Base-by-base conservation (phyloP, 2,888 invertebrate species). In the Synanthedon tipuliformis region DNA sequence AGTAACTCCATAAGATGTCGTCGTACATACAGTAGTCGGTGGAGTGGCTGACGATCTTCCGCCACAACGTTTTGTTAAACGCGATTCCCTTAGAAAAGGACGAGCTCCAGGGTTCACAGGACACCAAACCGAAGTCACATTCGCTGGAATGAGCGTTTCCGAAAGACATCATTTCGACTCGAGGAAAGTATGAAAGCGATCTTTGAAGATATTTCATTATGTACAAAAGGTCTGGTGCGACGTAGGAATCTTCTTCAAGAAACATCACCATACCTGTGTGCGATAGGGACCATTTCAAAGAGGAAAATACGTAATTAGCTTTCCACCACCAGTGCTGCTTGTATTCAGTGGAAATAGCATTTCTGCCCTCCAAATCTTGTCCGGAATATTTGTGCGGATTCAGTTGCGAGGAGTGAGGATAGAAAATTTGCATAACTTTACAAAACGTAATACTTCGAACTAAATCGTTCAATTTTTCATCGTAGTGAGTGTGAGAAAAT, bases 251-350 rank as follows among this genome's bases (percentile, higher is more conserved):
- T 55, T 78, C 75, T 50, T 73, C 69, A 11, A 78, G 56, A 52
- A 78, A 78, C 15, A 75, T 51, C 1, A 72, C 72, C 4, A 64
- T 58, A 4, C 66, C 68, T 3, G 54, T 59, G 51, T 65, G 62
- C 1, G 12, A 41, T 1, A 2, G 27, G 3, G 66, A 59, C 65
- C 66, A 64, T 11, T 59, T 57, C 48, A 66, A 41, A 8, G 51
- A 53, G 16, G 64, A 61, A 55, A 78, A 78, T n/a, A 77, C 61
- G 48, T 64, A 65, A 55, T 65, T 59, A 1, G 69, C 75, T 49
- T 63, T 73, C 78, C 78, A 78, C 78, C 78, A 78, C 78, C 78
- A 78, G 59, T 78, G 77, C 50, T 74, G 75, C 56, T 78, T 78
- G 55, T 57, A 58, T 58, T 78, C 69, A 2, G 64, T 54, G 41